Evolutionary conservation across 2,797 vertebrate genomes (phyloP).

Genomic region (Halcyon leucocephala): DNA sequence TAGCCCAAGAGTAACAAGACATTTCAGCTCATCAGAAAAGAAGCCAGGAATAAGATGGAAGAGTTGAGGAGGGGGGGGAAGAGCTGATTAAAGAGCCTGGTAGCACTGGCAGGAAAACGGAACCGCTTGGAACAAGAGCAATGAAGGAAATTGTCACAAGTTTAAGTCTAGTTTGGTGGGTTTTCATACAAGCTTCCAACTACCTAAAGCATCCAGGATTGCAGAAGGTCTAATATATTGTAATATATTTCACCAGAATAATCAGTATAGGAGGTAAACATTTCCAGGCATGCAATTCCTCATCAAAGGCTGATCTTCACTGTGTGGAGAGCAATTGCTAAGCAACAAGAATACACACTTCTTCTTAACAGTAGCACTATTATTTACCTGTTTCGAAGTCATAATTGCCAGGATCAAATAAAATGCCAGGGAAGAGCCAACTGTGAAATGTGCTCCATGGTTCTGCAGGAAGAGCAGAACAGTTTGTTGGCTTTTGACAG

Average conservation of each 20-base stretch:
- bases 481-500: neutral
- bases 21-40: neutral
- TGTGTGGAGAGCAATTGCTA: conserved; percentile 17
- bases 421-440: neutral
- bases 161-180: neutral
- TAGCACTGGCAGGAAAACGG: neutral
- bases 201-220: neutral
- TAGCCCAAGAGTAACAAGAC: neutral
- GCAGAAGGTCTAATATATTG: neutral
- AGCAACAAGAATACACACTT: neutral
- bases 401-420: neutral
- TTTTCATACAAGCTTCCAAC: neutral
- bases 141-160: neutral
- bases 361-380: neutral
- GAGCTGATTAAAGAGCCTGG: neutral
- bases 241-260: neutral
- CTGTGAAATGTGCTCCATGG: neutral
- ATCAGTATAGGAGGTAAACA: neutral
- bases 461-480: neutral
- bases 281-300: neutral
- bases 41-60: rapidly evolving
- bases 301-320: neutral
- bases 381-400: conserved; percentile 10
- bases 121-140: neutral
- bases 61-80: neutral